Base-by-base conservation (phyloP, 1,140 invertebrate species). In the Leptinotarsa defecta region DNA sequence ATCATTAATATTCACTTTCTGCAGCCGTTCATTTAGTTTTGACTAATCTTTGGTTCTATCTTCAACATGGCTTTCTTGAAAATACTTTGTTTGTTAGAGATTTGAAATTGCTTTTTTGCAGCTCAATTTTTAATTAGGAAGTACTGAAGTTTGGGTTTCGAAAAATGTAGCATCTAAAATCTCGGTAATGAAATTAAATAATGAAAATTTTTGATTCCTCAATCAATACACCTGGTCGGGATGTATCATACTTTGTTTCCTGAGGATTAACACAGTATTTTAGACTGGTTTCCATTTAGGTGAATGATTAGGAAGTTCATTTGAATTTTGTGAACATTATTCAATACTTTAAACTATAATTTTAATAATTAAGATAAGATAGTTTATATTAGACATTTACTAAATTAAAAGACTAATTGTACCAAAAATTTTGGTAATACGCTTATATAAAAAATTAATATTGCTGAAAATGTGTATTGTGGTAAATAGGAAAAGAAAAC, bases 371-470 rank as follows among this genome's bases (percentile, higher is more conserved):
- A 61, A 71, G n/a, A 20, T 24, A 24, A 27, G 68, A 49, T 57
- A 57, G 52, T 57, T 57, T 57, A 57, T 34, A 71, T 61, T 71
- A 71, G 70, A 65, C 19, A 70, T 65, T 65, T 27, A 73, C 61
- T 34, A 73, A 65, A 73, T 48, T 73, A 64, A 73, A 73, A 73
- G 71, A 73, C 71, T 73, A 73, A 73, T 63, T 71, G 27, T 73
- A 73, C 71, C 71, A 73, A 73, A 63, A 73, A 48, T 61, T 20
- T 73, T 73, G 71, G 71, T 73, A 65, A 48, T 73, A 73, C 71
- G 71, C 71, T 73, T 73, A 73, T 24, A 34, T 70, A 68, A 34
- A 24, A 73, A 64, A 64, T 19, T 73, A 63, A 64, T 73, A 48
- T 43, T 63, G 70, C 70, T 72, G 11, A 65, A 71, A 73, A 73